Conservation (phyloP, 2,888 invertebrate genomes). For the Parochlus steinenii region DNA sequence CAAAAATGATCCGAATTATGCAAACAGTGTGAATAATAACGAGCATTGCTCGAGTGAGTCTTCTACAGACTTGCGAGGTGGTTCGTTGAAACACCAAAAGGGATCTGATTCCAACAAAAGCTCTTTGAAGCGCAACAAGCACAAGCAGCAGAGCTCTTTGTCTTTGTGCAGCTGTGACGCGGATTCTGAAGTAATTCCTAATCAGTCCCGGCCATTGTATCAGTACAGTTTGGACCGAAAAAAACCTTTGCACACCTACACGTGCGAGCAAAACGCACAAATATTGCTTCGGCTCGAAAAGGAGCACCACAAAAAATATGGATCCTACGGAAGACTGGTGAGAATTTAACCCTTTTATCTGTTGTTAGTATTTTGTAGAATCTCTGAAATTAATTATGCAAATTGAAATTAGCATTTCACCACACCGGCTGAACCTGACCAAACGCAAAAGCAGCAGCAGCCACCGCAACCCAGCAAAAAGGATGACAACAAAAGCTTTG, state of each 20-base stretch:
- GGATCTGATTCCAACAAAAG: conserved; percentile 6
- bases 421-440: background rate
- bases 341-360: background rate
- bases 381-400: background rate
- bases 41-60: conserved; percentile 10
- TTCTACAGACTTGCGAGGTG: conserved; percentile 7
- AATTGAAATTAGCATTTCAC: conserved; percentile 3
- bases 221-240: conserved; percentile 34
- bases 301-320: conserved; percentile 20
- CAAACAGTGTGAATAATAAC: conserved; percentile 3
- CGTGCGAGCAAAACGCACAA: conserved; percentile 34
- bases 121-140: conserved; percentile 8
- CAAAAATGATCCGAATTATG: conserved; percentile 11
- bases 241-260: conserved; percentile 31
- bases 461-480: conserved; percentile 1
- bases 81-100: conserved; percentile 1
- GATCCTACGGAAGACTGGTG: conserved; percentile 13
- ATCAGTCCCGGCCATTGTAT: conserved; percentile 27
- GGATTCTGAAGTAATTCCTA: conserved; percentile 24
- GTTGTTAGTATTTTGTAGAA: background rate
- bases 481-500: no score
- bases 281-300: conserved; percentile 31
- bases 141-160: conserved; percentile 24
- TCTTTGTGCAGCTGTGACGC: conserved; percentile 30
- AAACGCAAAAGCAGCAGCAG: conserved; percentile 2